Conservation (phyloP, 2,888 invertebrate species). For the Pollenia labialis region DNA sequence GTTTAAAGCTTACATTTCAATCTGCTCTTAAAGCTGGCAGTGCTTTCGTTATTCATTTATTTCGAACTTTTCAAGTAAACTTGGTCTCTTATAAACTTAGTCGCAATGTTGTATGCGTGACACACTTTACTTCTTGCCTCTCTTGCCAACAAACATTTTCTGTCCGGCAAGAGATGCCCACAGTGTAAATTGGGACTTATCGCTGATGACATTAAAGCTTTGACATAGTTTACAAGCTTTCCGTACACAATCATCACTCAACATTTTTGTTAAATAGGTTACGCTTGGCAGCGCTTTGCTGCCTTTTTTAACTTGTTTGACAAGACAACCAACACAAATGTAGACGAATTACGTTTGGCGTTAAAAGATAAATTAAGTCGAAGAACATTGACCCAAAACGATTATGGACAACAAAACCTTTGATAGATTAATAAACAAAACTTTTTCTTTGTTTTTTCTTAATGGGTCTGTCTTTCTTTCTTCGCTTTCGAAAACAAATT, state of each 20-base stretch:
- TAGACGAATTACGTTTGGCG: neutral
- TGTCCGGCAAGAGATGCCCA: too few relatives aligned
- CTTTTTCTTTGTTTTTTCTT: neutral
- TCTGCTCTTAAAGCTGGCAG: neutral
- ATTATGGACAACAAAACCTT: constrained; percentile 1
- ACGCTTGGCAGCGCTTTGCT: neutral
- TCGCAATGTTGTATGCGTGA: too few relatives aligned
- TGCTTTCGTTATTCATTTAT: neutral
- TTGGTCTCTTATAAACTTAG: neutral
- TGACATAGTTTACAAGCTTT: constrained; percentile 25
- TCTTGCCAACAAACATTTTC: too few relatives aligned
- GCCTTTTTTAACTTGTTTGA: constrained; percentile 13
- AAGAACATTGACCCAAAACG: constrained; percentile 53
- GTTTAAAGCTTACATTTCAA: neutral
- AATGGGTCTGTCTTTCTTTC: neutral
- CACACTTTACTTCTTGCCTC: too few relatives aligned
- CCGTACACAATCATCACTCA: neutral
- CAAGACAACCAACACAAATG: neutral
- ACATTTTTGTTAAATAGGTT: constrained; percentile 3
- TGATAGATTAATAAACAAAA: neutral
- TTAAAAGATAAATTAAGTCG: neutral
- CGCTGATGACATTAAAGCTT: neutral
- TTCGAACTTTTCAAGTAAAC: neutral
- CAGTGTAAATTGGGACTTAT: too few relatives aligned
- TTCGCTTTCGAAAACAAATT: neutral